These are phyloP conservation scores for Hirtodrosophila duncani DNA, from an alignment of 2,888 invertebrate genomes.

Conservation along the genomic window DNA sequence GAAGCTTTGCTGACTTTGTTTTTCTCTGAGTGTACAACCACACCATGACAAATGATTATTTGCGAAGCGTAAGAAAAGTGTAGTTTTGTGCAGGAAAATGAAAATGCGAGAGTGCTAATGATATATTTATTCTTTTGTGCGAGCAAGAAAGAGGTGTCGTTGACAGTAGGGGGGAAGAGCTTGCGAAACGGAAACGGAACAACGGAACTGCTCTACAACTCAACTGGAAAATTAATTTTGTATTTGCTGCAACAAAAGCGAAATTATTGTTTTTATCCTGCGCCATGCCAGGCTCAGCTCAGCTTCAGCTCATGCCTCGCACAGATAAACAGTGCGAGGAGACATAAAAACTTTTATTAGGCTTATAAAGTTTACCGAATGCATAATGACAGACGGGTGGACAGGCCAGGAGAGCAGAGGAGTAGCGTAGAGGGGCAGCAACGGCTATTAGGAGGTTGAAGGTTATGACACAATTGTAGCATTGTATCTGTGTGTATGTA, in stretches of 20 bases:
- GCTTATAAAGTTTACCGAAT: slow-evolving; percentile 49
- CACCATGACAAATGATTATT: slow-evolving; percentile 43
- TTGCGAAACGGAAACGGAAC: neutral
- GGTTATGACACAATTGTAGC: too few species aligned
- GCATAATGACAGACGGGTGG: slow-evolving; percentile 15
- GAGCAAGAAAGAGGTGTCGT: slow-evolving; percentile 2
- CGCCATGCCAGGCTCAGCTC: too few species aligned
- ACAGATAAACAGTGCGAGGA: slow-evolving; percentile 6
- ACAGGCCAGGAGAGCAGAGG: neutral
- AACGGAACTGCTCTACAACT: too few species aligned
- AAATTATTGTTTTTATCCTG: slow-evolving; percentile 19
- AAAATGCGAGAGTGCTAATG: slow-evolving; percentile 45
- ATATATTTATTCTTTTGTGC: slow-evolving; percentile 34
- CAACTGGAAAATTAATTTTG: slow-evolving; percentile 57
- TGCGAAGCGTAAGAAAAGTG: too few species aligned
- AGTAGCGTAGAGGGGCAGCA: too few species aligned
- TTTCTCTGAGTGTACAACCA: neutral
- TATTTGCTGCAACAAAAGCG: slow-evolving; percentile 14
- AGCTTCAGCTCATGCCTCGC: neutral
- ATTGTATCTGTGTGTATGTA: too few species aligned
- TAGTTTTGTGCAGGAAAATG: too few species aligned
- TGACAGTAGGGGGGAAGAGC: neutral
- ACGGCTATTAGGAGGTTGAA: too few species aligned
- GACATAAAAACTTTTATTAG: slow-evolving; percentile 44
- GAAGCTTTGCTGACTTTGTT: neutral